Conservation (phyloP, 1,140 invertebrate species). For the Trichonephila inaurata region DNA sequence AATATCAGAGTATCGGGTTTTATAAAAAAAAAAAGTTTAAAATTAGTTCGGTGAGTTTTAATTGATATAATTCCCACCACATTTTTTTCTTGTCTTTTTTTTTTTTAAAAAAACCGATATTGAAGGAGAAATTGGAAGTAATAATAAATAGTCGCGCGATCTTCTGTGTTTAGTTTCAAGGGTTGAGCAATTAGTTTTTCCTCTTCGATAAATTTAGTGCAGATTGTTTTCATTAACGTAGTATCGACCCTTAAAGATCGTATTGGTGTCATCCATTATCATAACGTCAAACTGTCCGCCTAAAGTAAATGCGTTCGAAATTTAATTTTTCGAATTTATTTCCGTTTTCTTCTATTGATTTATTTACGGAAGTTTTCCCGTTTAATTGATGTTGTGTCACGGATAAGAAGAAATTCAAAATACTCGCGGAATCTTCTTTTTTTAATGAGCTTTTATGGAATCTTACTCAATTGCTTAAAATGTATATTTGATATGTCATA, state of each 20-base stretch:
- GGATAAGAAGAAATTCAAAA: background rate
- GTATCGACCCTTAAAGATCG: background rate
- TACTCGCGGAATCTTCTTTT: no score
- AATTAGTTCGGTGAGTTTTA: slow-evolving; percentile 37
- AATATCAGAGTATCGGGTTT: slow-evolving; percentile 42
- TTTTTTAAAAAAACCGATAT: background rate
- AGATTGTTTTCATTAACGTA: slow-evolving; percentile 13
- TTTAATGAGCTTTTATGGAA: no score
- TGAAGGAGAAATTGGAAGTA: background rate
- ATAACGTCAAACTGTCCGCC: no score
- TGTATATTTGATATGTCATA: no score
- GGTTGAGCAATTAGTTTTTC: background rate
- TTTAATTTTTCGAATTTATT: background rate
- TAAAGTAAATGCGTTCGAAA: background rate
- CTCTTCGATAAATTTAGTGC: background rate
- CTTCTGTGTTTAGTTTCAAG: background rate
- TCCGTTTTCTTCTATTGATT: background rate
- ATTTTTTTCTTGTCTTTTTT: background rate
- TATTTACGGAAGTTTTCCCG: background rate
- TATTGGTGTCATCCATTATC: background rate
- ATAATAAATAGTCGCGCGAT: background rate
- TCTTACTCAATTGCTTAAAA: no score
- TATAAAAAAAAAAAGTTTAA: background rate
- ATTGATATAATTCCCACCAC: slow-evolving; percentile 21
- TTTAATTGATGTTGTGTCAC: background rate